These are phyloP conservation scores for Catostylus mosaicus DNA, from an alignment of 30 jellyfish, hydroid and myxozoan species.

Conservation along the genomic window DNA sequence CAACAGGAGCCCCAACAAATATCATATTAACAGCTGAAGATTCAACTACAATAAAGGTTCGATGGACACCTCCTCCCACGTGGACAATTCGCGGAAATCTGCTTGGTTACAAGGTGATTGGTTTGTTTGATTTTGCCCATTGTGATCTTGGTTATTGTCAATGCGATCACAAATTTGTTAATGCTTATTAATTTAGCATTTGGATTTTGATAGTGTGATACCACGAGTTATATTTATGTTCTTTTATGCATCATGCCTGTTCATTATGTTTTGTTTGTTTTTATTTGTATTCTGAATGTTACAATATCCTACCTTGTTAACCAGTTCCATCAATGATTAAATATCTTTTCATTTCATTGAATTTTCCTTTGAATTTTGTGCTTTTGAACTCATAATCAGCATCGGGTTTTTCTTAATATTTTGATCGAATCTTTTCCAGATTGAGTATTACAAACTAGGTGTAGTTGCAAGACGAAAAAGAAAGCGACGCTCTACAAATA, in stretches of 20 bases:
- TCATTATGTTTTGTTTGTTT: too few species aligned
- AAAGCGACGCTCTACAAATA: conserved; percentile 31
- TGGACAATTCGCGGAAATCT: conserved; percentile 79
- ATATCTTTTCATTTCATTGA: too few species aligned
- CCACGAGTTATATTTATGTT: too few species aligned
- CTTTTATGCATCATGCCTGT: too few species aligned
- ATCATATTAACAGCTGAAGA: conserved; percentile 65
- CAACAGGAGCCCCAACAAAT: conserved; percentile 89
- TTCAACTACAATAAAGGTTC: conserved; percentile 68
- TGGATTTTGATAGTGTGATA: too few species aligned
- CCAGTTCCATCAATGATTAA: too few species aligned
- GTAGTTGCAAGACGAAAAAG: conserved; percentile 19
- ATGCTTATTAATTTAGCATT: too few species aligned
- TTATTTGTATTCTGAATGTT: too few species aligned
- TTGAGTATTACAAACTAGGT: conserved; percentile 52
- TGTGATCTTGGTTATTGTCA: too few species aligned
- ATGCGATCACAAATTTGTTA: too few species aligned
- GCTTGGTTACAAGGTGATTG: conserved; percentile 85
- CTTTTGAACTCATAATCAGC: background rate
- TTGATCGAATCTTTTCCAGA: conserved; percentile 29
- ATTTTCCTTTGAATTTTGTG: background rate
- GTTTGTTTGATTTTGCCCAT: too few species aligned
- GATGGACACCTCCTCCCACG: conserved; percentile 85
- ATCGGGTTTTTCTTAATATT: background rate
- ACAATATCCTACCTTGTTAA: too few species aligned